Percentiles rank a stretch among this genome's conserved stretches.
phyloP scores from a whole-genome alignment of 1,140 invertebrate species.

The Drosophila erecta region DNA sequence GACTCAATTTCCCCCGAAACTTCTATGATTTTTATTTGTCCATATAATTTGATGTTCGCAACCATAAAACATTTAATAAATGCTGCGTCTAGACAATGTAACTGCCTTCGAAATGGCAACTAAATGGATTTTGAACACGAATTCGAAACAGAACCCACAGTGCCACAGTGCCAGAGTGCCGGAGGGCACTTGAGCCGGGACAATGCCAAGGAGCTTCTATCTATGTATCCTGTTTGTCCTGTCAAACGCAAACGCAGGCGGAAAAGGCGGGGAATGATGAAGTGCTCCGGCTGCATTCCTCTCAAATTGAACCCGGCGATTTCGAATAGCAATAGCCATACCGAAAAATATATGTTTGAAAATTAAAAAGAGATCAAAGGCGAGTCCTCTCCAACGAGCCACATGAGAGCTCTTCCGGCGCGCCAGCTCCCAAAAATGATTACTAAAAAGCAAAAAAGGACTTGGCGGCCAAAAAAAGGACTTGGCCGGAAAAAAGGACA shows the following conservation, averaged over 20 bases:
- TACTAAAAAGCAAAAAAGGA: constrained; percentile 51
- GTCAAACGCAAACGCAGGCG: constrained; percentile 57
- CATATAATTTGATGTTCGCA: constrained; percentile 77
- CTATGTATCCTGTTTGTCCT: constrained; percentile 25
- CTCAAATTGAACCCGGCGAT: constrained; percentile 60
- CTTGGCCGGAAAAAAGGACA: constrained; percentile 48
- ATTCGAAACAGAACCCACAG: constrained; percentile 55
- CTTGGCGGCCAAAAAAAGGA: constrained; percentile 1
- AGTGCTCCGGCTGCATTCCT: constrained; percentile 72
- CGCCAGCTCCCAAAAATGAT: constrained; percentile 68
- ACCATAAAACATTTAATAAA: constrained; percentile 83
- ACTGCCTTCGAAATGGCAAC: constrained; percentile 81
- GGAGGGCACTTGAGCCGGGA: constrained; percentile 54
- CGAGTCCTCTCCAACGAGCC: constrained; percentile 55
- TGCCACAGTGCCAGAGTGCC: constrained; percentile 12
- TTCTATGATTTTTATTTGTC: constrained; percentile 72
- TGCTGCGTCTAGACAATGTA: constrained; percentile 83
- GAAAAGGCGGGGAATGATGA: constrained; percentile 56
- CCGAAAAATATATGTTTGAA: constrained; percentile 62
- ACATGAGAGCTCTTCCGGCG: constrained; percentile 75
- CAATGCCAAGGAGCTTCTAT: constrained; percentile 64
- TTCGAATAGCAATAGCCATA: constrained; percentile 50
- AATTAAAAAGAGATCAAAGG: constrained; percentile 83
- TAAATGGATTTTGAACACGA: constrained; percentile 82
- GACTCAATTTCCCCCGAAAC: constrained; percentile 51